Base-by-base conservation (phyloP, 2,113 vertebrate genomes). In the Gasterosteus aculeatus region DNA sequence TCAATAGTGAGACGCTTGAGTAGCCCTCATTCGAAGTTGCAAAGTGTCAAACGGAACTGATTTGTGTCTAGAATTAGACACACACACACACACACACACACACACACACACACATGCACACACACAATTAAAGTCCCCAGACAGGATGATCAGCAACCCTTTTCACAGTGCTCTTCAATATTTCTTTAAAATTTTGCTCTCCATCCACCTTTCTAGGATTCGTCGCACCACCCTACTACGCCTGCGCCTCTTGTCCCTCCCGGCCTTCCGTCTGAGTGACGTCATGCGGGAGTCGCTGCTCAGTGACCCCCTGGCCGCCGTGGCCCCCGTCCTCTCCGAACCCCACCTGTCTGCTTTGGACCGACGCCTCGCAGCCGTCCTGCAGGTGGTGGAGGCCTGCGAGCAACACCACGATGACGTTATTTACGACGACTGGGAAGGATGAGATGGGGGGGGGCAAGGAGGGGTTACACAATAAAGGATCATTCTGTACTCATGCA, bases 291-390 rank as follows among this genome's bases (percentile, higher is more conserved):
- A 98, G 74, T 98, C 97, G 0, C 88, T 99, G 77, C 83, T 88
- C 22, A 87, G 74, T 79, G 98, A 99, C 86, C 94, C 92, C 69
- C 94, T 99, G 95, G 95, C 94, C 47, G 93, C 1, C 26, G 91
- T 96, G 62, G 94, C 94, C 0, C 96, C 98, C 0, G 77, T 99
- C 33, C 95, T 99, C 19, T 95, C 95, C 44, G 92, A 90, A 46
- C 88, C 92, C 2, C 97, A 99, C 88, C 93, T 99, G 61, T 93
- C 94, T 22, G 97, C 97, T 0, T 86, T 99, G 95, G 97, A 99
- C 92, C 95, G 97, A 29, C 93, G 96, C 46, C 88, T 98, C 0
- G 35, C 61, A 11, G 14, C 89, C 73, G 90, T 97, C 54, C 94
- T 99, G 66, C 93, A 85, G 81, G 93, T 88, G 0, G 95, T 98